phyloP scores from a whole-genome alignment of 2,113 vertebrate genomes.

The Tylochromis polylepis region DNA sequence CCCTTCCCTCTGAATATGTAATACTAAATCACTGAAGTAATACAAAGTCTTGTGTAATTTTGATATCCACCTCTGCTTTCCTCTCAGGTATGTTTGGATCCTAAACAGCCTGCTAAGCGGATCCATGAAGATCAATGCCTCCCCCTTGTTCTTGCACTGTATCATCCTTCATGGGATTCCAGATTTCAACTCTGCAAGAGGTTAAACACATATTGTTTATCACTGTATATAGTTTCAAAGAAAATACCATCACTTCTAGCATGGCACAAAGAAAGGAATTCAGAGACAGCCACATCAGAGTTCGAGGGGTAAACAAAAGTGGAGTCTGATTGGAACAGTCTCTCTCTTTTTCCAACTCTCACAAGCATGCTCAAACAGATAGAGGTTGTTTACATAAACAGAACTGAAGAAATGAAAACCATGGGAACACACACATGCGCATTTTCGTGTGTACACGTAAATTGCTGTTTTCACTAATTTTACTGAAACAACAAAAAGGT shows the following conservation, averaged over 20 bases:
- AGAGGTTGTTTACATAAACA: conserved; percentile 24
- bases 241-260: conserved; percentile 4
- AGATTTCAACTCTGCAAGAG: conserved; percentile 83
- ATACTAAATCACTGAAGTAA: not conserved
- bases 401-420: not conserved
- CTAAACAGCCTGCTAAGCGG: conserved; percentile 89
- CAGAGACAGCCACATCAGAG: conserved; percentile 55
- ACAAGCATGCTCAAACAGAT: conserved; percentile 30
- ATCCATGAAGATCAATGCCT: conserved; percentile 91
- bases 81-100: conserved; percentile 87
- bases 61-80: not conserved
- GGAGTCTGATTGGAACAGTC: conserved; percentile 31
- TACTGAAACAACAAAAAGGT: conserved; percentile 17
- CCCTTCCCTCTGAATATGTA: not conserved
- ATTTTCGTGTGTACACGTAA: conserved; percentile 10
- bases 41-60: not conserved
- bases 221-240: conserved; percentile 8
- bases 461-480: conserved; percentile 45
- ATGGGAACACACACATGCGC: conserved; percentile 36
- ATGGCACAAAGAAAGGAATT: not conserved
- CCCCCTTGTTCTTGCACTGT: conserved; percentile 86
- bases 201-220: conserved; percentile 62
- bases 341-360: conserved; percentile 5
- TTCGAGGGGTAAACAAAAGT: conserved; percentile 26
- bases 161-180: conserved; percentile 87